Evolutionary conservation across 2,113 vertebrate species (phyloP).

Genomic region (Proteles cristata): DNA sequence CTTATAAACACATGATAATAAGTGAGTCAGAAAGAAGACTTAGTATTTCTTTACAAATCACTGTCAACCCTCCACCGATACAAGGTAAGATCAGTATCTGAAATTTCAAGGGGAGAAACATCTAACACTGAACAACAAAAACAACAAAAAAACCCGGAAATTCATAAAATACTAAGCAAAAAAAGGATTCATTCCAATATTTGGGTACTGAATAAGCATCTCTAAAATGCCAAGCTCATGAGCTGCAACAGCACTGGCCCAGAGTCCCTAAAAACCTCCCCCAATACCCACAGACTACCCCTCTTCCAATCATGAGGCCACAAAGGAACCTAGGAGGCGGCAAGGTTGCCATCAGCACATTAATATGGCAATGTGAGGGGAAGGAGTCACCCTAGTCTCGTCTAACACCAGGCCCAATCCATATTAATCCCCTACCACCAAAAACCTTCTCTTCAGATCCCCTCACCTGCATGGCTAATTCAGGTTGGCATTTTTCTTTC

Average conservation of each 20-base stretch:
- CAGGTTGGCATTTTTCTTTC: constrained; percentile 63
- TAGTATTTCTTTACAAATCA: constrained; percentile 45
- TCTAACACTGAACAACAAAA: not conserved
- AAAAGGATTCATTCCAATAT: not conserved
- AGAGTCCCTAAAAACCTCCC: not conserved
- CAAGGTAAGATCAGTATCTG: not conserved
- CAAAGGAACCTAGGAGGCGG: not conserved
- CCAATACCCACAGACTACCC: not conserved
- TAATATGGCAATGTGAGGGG: not conserved
- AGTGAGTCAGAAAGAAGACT: constrained; percentile 15
- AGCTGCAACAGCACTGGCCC: not conserved
- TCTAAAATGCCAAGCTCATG: constrained; percentile 35
- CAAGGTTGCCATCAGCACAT: not conserved
- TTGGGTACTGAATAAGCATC: not conserved
- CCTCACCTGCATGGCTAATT: constrained; percentile 55
- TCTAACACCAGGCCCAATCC: not conserved
- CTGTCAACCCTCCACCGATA: constrained; percentile 12
- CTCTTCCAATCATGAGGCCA: not conserved
- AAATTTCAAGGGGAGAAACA: constrained; percentile 5
- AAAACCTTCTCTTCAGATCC: constrained; percentile 47
- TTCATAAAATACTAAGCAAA: constrained; percentile 45
- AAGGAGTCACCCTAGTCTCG: not conserved
- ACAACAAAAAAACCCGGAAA: not conserved
- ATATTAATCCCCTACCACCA: constrained; percentile 29
- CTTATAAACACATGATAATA: constrained; percentile 23